Evolutionary conservation across 1,140 invertebrate genomes (phyloP), one percentile per base, ranked within the genome.

Genomic region (Pogonus chalceus): DNA sequence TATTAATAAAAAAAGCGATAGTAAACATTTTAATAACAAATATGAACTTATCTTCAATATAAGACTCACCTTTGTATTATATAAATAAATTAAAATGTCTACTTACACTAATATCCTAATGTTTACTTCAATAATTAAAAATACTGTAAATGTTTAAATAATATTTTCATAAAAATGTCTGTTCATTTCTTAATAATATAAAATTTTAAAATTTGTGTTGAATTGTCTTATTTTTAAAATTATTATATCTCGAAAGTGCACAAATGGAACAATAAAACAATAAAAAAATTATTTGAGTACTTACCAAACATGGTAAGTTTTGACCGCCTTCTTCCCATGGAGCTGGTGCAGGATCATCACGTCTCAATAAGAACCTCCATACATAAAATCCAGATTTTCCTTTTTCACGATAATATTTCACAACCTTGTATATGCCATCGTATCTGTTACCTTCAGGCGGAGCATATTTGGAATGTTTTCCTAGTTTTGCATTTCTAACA

Each of bases 241-340:
- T n/a, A n/a, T n/a, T n/a, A n/a, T n/a, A n/a, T n/a, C n/a, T n/a
- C n/a, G n/a, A n/a, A n/a, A n/a, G 1, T 2, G 39, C 9, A 53
- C 43, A 49, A 43, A 24, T 3, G 20, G 22, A 23, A 49, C 49
- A 10, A 31, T 2, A 10, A 18, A 26, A 21, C 31, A 37, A 37
- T n/a, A n/a, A n/a, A n/a, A n/a, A n/a, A n/a, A n/a, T n/a, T n/a
- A n/a, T n/a, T n/a, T n/a, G n/a, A 55, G 22, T 54, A 70, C 68
- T 72, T 64, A 79, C 76, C n/a, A 35, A 78, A 62, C 57, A 80
- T 74, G 16, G 74, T 65, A 48, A 72, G 74, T 53, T 79, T 66
- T 83, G 82, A 0, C 86, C 89, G 46, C 76, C 78, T 43, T 76
- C 63, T n/a, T 88, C 88, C 90, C 90, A 93, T 0, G 90, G 90